Conservation (phyloP, 1,140 invertebrate species). For the Glossosoma conforme region DNA sequence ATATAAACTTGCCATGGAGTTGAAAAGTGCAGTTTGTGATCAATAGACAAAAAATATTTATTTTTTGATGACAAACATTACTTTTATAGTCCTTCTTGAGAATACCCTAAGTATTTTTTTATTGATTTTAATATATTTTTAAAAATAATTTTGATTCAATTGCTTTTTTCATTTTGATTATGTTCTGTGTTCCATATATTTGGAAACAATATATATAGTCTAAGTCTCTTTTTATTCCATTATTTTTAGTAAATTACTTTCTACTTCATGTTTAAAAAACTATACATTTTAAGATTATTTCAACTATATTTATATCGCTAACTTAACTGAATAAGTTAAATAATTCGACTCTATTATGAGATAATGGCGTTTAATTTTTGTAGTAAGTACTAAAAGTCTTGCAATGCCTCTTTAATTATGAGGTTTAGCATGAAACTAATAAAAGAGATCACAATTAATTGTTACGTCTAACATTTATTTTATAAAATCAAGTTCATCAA, state of each 20-base stretch:
- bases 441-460: too few relatives aligned
- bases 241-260: not conserved
- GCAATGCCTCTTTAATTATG: too few relatives aligned
- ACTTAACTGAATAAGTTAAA: too few relatives aligned
- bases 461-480: too few relatives aligned
- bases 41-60: constrained; percentile 1
- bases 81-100: constrained; percentile 19
- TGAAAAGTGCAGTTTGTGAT: constrained; percentile 55
- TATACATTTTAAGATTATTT: too few relatives aligned
- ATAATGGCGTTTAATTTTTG: too few relatives aligned
- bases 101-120: not conserved
- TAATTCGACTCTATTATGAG: too few relatives aligned
- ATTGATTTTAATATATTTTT: constrained; percentile 1
- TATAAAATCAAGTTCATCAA: too few relatives aligned
- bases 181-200: not conserved
- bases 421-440: too few relatives aligned
- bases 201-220: not conserved
- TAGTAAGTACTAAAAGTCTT: too few relatives aligned
- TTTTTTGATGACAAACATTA: constrained; percentile 36
- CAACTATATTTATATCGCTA: too few relatives aligned
- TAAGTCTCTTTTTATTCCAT: not conserved
- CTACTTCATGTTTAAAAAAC: too few relatives aligned
- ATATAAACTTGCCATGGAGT: constrained; percentile 79
- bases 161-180: not conserved
- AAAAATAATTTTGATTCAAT: not conserved